A percentile compares a stretch with the other conserved stretches of the same genome.
Evolutionary conservation across 2,113 vertebrate genomes (phyloP).

Genomic region (Dicaeum eximium): DNA sequence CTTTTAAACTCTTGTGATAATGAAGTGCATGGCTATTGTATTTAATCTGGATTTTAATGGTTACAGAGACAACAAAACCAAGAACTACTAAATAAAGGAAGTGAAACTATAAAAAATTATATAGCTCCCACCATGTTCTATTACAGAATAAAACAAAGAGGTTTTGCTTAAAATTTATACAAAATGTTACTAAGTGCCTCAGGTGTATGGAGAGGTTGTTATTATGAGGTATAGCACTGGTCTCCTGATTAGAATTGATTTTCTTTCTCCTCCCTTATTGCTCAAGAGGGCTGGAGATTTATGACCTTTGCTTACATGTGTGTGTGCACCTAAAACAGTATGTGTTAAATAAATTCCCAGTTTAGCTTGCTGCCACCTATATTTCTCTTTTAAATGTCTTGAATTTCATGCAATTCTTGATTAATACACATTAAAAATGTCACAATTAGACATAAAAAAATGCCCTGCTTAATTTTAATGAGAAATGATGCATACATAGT

Average conservation of each 20-base stretch:
- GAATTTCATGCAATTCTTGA: not conserved
- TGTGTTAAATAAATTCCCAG: constrained; percentile 2
- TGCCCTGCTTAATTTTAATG: not conserved
- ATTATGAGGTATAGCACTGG: not conserved
- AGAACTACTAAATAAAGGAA: not conserved
- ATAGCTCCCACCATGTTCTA: not conserved
- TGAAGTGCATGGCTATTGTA: not conserved
- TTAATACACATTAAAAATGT: not conserved
- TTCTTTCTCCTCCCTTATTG: constrained; percentile 33
- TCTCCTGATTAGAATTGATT: constrained; percentile 68
- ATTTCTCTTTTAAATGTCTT: not conserved
- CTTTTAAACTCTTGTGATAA: not conserved
- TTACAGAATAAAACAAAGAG: not conserved
- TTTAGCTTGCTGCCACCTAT: not conserved
- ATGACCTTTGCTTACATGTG: constrained; percentile 47
- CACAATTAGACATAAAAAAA: not conserved
- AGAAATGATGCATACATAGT: not conserved
- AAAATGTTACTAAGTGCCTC: constrained; percentile 35
- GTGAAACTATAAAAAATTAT: not conserved
- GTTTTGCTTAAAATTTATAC: constrained; percentile 19
- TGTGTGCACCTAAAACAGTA: constrained; percentile 18
- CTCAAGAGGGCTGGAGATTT: constrained; percentile 41
- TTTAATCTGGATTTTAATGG: not conserved
- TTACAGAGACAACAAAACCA: not conserved
- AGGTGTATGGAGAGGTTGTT: constrained; percentile 22